Evolutionary conservation across 92 coral and sea anemone genomes (phyloP).

Genomic region (Palythoa grandiflora): DNA sequence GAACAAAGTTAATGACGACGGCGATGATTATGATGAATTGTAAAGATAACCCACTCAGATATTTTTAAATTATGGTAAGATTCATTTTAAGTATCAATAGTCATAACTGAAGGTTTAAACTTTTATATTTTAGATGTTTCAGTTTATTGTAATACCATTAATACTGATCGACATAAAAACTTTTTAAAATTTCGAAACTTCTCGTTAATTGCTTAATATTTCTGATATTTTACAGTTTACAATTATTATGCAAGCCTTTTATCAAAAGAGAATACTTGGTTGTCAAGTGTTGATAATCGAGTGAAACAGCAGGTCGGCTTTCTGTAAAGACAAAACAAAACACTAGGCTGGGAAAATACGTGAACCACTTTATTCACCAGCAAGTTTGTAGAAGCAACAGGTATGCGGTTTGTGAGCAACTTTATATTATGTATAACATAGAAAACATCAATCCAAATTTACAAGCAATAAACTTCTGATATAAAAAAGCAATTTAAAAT

Average conservation of each 20-base stretch:
- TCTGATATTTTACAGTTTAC: not conserved
- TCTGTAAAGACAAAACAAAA: not conserved
- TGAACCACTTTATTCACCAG: not conserved
- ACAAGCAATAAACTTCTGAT: not conserved
- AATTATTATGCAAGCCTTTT: not conserved
- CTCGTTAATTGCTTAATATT: no score
- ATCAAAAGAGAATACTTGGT: not conserved
- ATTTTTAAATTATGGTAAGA: no score
- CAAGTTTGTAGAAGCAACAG: not conserved
- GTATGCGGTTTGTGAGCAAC: slow-evolving; percentile 12
- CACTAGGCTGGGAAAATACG: not conserved
- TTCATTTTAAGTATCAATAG: no score
- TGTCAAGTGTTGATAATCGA: not conserved
- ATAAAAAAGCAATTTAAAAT: not conserved
- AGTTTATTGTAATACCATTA: no score
- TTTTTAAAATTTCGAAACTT: no score
- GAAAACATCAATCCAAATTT: not conserved
- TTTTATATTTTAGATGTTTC: no score
- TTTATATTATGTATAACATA: not conserved
- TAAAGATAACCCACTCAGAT: no score
- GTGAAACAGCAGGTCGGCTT: not conserved
- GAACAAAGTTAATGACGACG: no score
- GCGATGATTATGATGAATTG: no score
- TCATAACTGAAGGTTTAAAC: no score
- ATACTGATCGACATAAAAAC: no score